These are phyloP conservation scores for Manis javanica DNA, from an alignment of 2,797 vertebrate species.

Conservation along the genomic window DNA sequence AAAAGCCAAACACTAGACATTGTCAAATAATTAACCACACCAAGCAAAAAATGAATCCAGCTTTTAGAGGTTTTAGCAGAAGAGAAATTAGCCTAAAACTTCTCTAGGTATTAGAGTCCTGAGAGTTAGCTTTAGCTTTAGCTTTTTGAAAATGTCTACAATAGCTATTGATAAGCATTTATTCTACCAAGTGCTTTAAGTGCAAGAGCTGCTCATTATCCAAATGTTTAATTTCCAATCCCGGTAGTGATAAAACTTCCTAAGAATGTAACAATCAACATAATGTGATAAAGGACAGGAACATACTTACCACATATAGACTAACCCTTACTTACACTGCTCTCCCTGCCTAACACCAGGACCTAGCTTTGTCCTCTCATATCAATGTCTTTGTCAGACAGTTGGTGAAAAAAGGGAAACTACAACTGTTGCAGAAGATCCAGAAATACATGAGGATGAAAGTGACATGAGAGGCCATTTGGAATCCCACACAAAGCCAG, in stretches of 20 bases:
- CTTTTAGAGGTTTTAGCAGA: not conserved
- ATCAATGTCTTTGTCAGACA: not conserved
- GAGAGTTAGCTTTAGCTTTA: not conserved
- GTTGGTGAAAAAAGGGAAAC: conserved; percentile 25
- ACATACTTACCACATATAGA: not conserved
- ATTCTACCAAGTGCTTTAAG: not conserved
- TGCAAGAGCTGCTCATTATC: not conserved
- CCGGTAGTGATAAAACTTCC: not conserved
- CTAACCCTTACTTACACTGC: not conserved
- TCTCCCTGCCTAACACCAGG: not conserved
- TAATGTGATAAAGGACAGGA: not conserved
- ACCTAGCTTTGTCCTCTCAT: not conserved
- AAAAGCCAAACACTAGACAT: not conserved
- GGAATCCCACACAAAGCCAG: not conserved
- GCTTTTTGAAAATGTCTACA: not conserved
- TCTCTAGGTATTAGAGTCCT: not conserved
- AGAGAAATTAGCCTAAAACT: not conserved
- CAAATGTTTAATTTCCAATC: conserved; percentile 55
- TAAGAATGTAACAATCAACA: not conserved
- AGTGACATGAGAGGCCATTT: not conserved
- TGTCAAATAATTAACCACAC: conserved; percentile 15
- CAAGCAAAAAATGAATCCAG: conserved; percentile 40
- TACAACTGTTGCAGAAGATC: not conserved
- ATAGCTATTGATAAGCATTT: not conserved
- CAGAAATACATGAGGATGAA: conserved; percentile 25